Conservation (phyloP, 2,888 invertebrate species). For the Caenorhabditis sp. region DNA sequence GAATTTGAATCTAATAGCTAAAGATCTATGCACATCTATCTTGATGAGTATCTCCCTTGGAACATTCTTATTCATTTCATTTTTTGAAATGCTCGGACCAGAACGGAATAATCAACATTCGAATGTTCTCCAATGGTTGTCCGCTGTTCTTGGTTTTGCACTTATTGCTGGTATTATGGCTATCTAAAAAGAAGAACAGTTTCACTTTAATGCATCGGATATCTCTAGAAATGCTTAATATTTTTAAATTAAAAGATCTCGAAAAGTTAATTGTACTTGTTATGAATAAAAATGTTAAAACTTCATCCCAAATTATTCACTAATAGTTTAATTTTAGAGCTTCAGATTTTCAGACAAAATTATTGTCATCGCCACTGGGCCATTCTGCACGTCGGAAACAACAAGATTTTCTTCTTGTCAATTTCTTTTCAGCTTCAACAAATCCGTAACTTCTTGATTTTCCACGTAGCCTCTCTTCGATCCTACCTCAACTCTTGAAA, state of each 20-base stretch:
- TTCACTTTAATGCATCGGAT: not conserved
- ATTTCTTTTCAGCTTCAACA: no score
- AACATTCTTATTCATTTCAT: slow-evolving; percentile 59
- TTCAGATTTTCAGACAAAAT: no score
- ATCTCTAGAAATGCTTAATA: not conserved
- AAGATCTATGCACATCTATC: slow-evolving; percentile 42
- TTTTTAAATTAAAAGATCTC: not conserved
- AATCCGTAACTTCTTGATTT: no score
- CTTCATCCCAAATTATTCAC: no score
- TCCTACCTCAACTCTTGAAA: no score
- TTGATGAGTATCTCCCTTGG: slow-evolving; percentile 54
- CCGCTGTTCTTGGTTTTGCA: slow-evolving; percentile 44
- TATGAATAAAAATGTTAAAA: no score
- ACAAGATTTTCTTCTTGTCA: no score
- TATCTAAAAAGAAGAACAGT: not conserved
- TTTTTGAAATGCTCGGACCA: slow-evolving; percentile 59
- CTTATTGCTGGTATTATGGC: slow-evolving; percentile 42
- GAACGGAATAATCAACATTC: slow-evolving; percentile 48
- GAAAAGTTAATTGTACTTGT: no score
- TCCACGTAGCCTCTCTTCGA: no score
- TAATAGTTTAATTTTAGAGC: no score
- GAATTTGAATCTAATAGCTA: slow-evolving; percentile 33
- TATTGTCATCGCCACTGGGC: no score
- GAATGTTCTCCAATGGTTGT: slow-evolving; percentile 51
- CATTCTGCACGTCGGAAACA: no score